Percentiles rank a stretch among this genome's conserved stretches.
Conservation (phyloP, 2,888 invertebrate genomes). For the Erebia palarica region DNA sequence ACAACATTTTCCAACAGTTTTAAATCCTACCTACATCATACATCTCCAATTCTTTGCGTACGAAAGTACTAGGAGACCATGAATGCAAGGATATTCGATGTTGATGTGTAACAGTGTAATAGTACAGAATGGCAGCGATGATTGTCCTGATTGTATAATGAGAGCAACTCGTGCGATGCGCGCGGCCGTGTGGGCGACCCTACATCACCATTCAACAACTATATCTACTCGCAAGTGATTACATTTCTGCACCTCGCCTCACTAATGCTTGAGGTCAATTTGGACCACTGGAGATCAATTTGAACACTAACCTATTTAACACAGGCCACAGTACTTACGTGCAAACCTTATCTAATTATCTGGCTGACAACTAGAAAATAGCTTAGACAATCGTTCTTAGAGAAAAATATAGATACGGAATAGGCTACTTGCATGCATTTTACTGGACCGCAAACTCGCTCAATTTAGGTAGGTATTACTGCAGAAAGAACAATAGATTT, state of each 20-base stretch:
- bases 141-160: slow-evolving; percentile 80
- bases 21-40: too few species aligned
- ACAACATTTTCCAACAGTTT: too few species aligned
- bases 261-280: slow-evolving; percentile 19
- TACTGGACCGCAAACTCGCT: too few species aligned
- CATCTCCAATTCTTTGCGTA: neutral
- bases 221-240: slow-evolving; percentile 50
- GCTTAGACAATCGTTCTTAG: too few species aligned
- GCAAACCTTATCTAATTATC: neutral
- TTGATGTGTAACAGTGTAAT: slow-evolving; percentile 45
- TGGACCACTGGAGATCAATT: slow-evolving; percentile 1
- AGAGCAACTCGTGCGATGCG: slow-evolving; percentile 62
- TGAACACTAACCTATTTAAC: neutral
- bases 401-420: too few species aligned
- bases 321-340: neutral
- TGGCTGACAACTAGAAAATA: neutral
- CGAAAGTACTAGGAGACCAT: slow-evolving; percentile 23
- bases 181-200: slow-evolving; percentile 74
- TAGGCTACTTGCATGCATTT: too few species aligned
- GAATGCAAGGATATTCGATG: slow-evolving; percentile 42
- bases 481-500: too few species aligned
- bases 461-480: too few species aligned
- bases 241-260: slow-evolving; percentile 50
- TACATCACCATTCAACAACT: slow-evolving; percentile 61
- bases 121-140: slow-evolving; percentile 61